Base-by-base conservation (phyloP, 2,113 vertebrate genomes). In the Sialia sialis region DNA sequence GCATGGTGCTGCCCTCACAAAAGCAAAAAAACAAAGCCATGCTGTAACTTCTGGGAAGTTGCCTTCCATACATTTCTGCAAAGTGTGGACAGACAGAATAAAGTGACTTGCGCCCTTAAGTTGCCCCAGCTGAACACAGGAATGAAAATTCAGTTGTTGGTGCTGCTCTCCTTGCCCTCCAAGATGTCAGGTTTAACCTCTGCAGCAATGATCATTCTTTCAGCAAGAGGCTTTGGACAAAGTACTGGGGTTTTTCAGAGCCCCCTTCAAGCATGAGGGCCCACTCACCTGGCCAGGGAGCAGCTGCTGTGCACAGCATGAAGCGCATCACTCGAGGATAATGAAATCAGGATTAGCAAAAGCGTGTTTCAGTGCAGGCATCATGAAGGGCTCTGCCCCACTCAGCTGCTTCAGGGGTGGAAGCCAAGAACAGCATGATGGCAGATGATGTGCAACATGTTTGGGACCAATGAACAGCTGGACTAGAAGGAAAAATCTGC, bases 381-480 rank as follows among this genome's bases (percentile, higher is more conserved):
- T 16, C 10, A 11, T 30, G 30, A 41, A 38, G 30, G 34, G 13
- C n/a, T 70, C 20, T 59, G 20, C 21, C 32, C 14, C 12, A 6
- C 7, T 4, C 23, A 10, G 5, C 16, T 60, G 44, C 39, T 59
- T 68, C 39, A 51, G 46, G 68, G 13, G 46, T 25, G 48, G 41
- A 77, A 74, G 39, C 15, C 64, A 66, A 36, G 23, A 41, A 15
- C 3, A 38, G 36, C 55, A 69, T 13, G 7, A 1, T 20, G 19
- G 20, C 34, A 10, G 5, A 8, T 1, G 3, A 13, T 34, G 14
- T 27, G 13, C 15, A 25, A 13, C 15, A 30, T 0, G 0, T 27
- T 1, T 39, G 13, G 46, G 32, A 49, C 8, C 18, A 58, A 4
- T 9, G 3, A 41, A 22, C 14, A 66, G 43, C 51, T 25, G 51